Evolutionary conservation across 2,113 vertebrate genomes (phyloP).

Genomic region (Terrapene triunguis): DNA sequence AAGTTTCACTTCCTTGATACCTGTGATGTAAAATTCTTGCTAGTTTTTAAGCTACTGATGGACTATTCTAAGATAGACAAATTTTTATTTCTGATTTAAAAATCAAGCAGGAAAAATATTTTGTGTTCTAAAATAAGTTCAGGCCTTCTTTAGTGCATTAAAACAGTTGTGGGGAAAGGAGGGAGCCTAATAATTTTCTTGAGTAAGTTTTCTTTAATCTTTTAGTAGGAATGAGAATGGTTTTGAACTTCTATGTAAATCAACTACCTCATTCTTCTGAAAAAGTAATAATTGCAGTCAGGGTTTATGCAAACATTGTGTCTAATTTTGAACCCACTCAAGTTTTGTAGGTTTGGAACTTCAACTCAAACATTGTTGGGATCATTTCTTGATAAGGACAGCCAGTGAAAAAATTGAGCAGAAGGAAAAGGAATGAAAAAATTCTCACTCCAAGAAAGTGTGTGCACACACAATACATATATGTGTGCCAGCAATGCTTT

Average conservation of each 20-base stretch:
- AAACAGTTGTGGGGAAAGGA: neutral
- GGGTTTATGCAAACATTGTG: neutral
- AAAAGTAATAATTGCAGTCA: neutral
- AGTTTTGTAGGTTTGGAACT: neutral
- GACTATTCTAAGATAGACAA: neutral
- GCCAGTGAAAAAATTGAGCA: neutral
- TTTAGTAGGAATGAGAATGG: neutral
- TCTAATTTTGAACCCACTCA: neutral
- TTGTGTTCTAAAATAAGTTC: neutral
- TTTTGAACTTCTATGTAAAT: neutral
- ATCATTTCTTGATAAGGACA: neutral
- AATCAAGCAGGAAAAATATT: accelerated
- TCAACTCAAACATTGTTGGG: neutral
- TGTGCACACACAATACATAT: neutral
- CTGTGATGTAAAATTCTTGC: neutral
- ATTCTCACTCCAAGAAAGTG: accelerated
- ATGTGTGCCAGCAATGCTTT: neutral
- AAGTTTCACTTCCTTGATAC: neutral
- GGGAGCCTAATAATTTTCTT: neutral
- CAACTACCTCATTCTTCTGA: neutral
- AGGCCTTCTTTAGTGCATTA: neutral
- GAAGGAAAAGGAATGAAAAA: neutral
- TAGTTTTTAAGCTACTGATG: neutral
- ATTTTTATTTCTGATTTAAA: neutral
- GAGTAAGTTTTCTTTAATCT: neutral